These are phyloP conservation scores for Mormoops blainvillei DNA, from an alignment of 2,113 vertebrate species.

Conservation along the genomic window DNA sequence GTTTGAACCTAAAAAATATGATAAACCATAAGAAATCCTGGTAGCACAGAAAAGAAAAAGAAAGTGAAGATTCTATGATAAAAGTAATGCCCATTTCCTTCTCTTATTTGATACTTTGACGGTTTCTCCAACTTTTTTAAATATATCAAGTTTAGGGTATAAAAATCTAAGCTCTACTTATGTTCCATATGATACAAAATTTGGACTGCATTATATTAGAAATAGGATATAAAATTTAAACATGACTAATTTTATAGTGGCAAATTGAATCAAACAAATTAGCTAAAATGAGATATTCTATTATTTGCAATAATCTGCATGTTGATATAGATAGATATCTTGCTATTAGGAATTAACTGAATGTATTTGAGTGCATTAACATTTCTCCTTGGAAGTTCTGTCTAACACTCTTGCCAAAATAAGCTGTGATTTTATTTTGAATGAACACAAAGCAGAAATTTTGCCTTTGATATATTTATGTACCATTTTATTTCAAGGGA, in stretches of 20 bases:
- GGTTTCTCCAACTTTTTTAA: constrained; percentile 47
- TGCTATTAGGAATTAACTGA: background rate
- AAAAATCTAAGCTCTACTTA: background rate
- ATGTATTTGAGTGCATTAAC: background rate
- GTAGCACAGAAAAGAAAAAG: constrained; percentile 31
- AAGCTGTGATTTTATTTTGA: background rate
- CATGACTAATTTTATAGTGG: background rate
- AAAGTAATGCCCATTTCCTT: constrained; percentile 59
- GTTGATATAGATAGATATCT: background rate
- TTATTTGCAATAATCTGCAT: background rate
- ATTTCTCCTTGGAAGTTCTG: background rate
- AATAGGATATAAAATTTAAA: background rate
- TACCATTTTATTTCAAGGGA: background rate
- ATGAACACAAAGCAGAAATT: background rate
- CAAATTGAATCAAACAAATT: background rate
- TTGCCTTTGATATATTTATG: background rate
- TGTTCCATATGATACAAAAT: background rate
- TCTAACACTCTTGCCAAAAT: background rate
- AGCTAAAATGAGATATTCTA: background rate
- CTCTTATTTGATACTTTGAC: background rate
- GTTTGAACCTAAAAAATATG: constrained; percentile 48
- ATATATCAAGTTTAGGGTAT: constrained; percentile 45
- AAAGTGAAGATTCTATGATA: constrained; percentile 55
- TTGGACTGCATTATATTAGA: background rate
- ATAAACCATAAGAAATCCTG: constrained; percentile 27